Percentiles rank a stretch among this genome's conserved stretches.
phyloP scores from a whole-genome alignment of 1,140 invertebrate species.

The Ostrea denselamellosa region DNA sequence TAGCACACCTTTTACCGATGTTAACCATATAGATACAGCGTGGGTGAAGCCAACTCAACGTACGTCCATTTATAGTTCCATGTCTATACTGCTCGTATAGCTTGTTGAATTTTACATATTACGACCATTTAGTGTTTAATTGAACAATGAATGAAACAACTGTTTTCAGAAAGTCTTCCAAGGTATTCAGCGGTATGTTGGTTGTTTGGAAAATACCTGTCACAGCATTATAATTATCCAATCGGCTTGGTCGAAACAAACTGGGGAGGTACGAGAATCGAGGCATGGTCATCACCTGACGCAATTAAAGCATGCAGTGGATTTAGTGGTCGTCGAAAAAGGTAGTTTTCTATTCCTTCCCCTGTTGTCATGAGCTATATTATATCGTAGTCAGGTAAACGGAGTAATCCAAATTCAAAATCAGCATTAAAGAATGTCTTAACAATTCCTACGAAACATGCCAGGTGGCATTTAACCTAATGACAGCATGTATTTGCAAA shows the following conservation, averaged over 20 bases:
- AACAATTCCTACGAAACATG: no score
- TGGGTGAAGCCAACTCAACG: background rate
- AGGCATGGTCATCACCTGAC: conserved; percentile 71
- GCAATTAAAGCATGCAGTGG: conserved; percentile 50
- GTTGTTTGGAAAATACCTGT: conserved; percentile 65
- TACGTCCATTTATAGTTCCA: background rate
- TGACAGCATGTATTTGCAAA: no score
- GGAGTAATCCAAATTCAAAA: no score
- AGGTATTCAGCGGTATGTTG: conserved; percentile 71
- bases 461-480: no score
- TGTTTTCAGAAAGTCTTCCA: background rate
- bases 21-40: background rate
- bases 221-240: conserved; percentile 62
- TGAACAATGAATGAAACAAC: background rate
- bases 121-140: background rate
- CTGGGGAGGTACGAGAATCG: conserved; percentile 71
- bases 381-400: no score
- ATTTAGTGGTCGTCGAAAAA: background rate
- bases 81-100: background rate
- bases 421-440: no score
- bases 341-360: background rate
- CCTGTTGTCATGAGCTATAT: no score
- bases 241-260: conserved; percentile 70
- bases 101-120: background rate
- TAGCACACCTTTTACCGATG: conserved; percentile 24